Evolutionary conservation across 2,113 vertebrate species (phyloP).

Genomic region (mouse (Mus musculus)): GRCm39 chr10:8490501-8491000

Average conservation of each 20-base stretch:
- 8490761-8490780: neutral
- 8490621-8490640: neutral
- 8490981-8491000: neutral
- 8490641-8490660: neutral
- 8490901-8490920: constrained; percentile 12
- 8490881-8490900: neutral
- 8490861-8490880: neutral
- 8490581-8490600: neutral
- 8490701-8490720: neutral
- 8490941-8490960: neutral
- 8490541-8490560: neutral
- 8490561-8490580: neutral
- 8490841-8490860: neutral
- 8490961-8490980: neutral
- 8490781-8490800: neutral
- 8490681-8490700: neutral
- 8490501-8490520: neutral
- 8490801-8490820: neutral
- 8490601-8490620: neutral
- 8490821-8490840: constrained; percentile 17
- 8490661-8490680: neutral
- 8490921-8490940: neutral
- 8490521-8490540: neutral
- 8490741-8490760: neutral
- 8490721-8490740: neutral